phyloP scores from a whole-genome alignment of 2,888 invertebrate genomes.

The Mythimna albipuncta region DNA sequence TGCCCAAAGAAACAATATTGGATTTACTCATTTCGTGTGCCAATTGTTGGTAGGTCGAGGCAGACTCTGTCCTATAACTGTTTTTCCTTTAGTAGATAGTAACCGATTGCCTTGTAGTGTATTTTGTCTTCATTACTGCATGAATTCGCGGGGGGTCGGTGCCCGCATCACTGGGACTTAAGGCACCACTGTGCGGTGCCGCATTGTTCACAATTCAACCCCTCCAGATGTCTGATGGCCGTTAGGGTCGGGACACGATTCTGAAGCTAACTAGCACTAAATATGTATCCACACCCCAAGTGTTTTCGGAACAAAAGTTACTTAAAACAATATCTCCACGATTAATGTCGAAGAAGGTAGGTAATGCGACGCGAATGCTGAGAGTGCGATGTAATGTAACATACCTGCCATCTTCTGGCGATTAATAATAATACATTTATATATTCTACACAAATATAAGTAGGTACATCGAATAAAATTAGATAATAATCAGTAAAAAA shows the following conservation, averaged over 20 bases:
- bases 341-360: neutral
- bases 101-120: neutral
- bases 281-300: neutral
- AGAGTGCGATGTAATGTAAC: too few species aligned
- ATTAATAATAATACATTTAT: too few species aligned
- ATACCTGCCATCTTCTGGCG: too few species aligned
- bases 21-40: conserved; percentile 35
- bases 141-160: neutral
- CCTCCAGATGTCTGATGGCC: neutral
- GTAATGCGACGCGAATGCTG: too few species aligned
- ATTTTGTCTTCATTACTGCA: neutral
- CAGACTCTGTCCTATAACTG: conserved; percentile 13
- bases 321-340: neutral
- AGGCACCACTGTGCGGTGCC: neutral
- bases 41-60: conserved; percentile 58
- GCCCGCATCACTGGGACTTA: neutral
- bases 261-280: conserved; percentile 2
- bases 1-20: conserved; percentile 54
- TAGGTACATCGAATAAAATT: too few species aligned
- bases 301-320: neutral
- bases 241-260: neutral
- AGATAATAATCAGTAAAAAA: too few species aligned
- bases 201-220: conserved; percentile 18
- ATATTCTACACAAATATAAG: too few species aligned
- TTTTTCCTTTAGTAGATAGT: neutral